Conservation (phyloP, 2,888 invertebrate species). For the Trisateles emortualis region DNA sequence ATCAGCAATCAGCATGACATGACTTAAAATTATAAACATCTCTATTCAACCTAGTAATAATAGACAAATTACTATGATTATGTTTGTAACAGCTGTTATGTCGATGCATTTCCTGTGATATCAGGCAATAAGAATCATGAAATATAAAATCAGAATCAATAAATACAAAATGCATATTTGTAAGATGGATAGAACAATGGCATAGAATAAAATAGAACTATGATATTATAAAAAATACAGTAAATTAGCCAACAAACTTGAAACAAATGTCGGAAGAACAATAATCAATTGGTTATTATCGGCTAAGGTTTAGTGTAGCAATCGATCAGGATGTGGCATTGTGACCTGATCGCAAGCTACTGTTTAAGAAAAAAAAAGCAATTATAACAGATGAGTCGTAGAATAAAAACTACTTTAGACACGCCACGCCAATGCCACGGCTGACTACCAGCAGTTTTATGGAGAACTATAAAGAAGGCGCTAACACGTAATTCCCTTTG, state of each 20-base stretch:
- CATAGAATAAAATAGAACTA: not conserved
- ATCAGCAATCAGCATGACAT: constrained; percentile 11
- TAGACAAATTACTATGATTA: constrained; percentile 28
- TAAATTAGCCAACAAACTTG: constrained; percentile 31
- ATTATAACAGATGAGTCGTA: constrained; percentile 54
- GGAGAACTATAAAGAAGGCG: constrained; percentile 44
- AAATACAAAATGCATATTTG: not conserved
- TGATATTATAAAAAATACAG: constrained; percentile 16
- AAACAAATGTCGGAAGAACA: constrained; percentile 50
- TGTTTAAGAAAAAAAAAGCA: constrained; percentile 49
- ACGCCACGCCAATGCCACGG: constrained; percentile 62
- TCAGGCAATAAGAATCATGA: constrained; percentile 2
- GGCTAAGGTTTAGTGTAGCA: constrained; percentile 51
- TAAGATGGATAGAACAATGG: not conserved
- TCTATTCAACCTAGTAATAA: constrained; percentile 17
- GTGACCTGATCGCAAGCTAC: constrained; percentile 40
- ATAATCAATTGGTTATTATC: constrained; percentile 42
- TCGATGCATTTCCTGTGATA: constrained; percentile 31
- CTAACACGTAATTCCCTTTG: constrained; percentile 40
- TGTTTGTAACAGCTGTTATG: constrained; percentile 17
- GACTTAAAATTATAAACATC: constrained; percentile 19
- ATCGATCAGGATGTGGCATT: constrained; percentile 63
- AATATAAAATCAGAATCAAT: not conserved
- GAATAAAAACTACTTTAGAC: constrained; percentile 49
- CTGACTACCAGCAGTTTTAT: constrained; percentile 48